phyloP scores from a whole-genome alignment of 2,113 vertebrate genomes.

The Sinocyclocheilus anshuiensis region DNA sequence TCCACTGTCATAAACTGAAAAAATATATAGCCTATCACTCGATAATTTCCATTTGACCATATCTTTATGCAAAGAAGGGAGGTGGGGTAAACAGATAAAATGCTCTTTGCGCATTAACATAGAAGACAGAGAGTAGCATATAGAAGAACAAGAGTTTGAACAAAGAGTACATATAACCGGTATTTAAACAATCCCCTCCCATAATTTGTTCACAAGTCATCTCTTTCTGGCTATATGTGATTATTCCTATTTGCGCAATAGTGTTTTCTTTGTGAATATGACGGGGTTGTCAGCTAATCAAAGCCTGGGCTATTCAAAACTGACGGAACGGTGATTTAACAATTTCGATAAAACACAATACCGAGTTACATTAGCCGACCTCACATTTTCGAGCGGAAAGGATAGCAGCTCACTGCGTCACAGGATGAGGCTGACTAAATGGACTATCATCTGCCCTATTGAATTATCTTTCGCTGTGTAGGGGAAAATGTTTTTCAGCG shows the following conservation, averaged over 20 bases:
- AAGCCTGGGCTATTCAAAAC: conserved; percentile 3
- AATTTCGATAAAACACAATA: conserved; percentile 19
- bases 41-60: conserved; percentile 73
- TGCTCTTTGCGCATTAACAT: not conserved
- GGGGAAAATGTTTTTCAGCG: conserved; percentile 27
- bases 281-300: not conserved
- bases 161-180: not conserved
- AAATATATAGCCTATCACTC: conserved; percentile 71
- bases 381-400: conserved; percentile 12
- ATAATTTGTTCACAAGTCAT: not conserved
- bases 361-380: conserved; percentile 18
- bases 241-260: not conserved
- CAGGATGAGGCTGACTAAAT: conserved; percentile 15
- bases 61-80: conserved; percentile 73
- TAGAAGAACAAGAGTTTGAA: not conserved
- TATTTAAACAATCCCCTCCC: conserved; percentile 7
- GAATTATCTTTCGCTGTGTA: conserved; percentile 33
- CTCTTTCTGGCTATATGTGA: not conserved
- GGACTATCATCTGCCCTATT: conserved; percentile 35
- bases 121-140: not conserved
- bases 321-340: conserved; percentile 10
- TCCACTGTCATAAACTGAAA: conserved; percentile 79
- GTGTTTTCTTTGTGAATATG: conserved; percentile 12
- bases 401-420: conserved; percentile 22
- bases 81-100: conserved; percentile 69